A percentile compares a stretch with the other conserved stretches of the same genome.
These are phyloP conservation scores for Harmothoe impar DNA, from an alignment of 2,888 invertebrate genomes.

Conservation along the genomic window DNA sequence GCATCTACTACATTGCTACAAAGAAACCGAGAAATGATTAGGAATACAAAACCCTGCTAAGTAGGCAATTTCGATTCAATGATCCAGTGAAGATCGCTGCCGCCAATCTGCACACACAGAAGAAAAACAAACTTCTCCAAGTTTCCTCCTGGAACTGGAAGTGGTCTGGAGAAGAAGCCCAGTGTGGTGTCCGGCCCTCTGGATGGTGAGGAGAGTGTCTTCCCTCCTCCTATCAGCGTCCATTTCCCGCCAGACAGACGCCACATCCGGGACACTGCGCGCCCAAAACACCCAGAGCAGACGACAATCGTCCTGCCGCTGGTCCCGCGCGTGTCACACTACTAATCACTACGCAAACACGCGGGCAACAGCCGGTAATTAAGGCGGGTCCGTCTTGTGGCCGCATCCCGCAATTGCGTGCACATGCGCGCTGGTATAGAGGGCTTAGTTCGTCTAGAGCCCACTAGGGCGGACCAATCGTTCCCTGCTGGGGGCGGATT, in stretches of 20 bases:
- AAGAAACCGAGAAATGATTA: too few species aligned
- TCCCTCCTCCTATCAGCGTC: not conserved
- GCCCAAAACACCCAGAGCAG: not conserved
- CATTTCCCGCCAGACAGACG: slow-evolving; percentile 22
- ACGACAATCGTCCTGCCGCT: not conserved
- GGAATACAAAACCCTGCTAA: too few species aligned
- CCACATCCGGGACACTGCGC: slow-evolving; percentile 12
- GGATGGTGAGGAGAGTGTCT: not conserved
- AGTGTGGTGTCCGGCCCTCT: too few species aligned
- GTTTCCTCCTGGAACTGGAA: not conserved
- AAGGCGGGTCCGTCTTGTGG: not conserved
- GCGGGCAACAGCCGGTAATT: slow-evolving; percentile 14
- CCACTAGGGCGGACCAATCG: too few species aligned
- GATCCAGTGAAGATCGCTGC: too few species aligned
- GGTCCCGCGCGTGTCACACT: slow-evolving; percentile 10
- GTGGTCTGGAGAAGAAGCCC: not conserved
- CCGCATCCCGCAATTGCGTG: not conserved
- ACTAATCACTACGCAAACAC: slow-evolving; percentile 7
- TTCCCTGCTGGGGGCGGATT: too few species aligned
- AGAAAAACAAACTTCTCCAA: not conserved
- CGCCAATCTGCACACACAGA: too few species aligned
- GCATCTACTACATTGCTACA: too few species aligned
- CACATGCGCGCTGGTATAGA: not conserved
- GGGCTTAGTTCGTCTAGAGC: too few species aligned
- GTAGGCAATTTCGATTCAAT: too few species aligned